phyloP scores from a whole-genome alignment of 2,113 vertebrate species.

The Saimiri boliviensis region DNA sequence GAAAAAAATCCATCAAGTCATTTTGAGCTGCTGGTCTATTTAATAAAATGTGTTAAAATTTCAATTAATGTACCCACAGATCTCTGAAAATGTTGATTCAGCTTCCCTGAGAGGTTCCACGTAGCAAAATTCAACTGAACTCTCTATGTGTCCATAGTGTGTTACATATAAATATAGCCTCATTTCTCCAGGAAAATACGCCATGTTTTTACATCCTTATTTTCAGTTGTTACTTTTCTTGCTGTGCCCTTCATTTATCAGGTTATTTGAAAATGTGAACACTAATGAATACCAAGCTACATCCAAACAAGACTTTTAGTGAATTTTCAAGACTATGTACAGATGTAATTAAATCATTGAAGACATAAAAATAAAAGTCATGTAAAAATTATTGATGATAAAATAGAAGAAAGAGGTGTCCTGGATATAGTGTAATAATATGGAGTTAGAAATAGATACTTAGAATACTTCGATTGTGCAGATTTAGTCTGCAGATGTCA shows the following conservation, averaged over 20 bases:
- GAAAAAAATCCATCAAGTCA: not conserved
- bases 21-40: not conserved
- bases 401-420: not conserved
- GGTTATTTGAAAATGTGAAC: not conserved
- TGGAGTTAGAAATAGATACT: not conserved
- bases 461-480: not conserved
- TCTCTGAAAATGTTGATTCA: not conserved
- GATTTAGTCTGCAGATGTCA: not conserved
- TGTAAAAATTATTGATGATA: not conserved
- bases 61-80: not conserved
- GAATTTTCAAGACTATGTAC: not conserved
- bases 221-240: not conserved
- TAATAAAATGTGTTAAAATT: not conserved
- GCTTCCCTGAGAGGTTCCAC: not conserved
- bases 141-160: accelerated
- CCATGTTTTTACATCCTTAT: not conserved
- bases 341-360: not conserved
- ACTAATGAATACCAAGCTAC: not conserved
- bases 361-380: not conserved
- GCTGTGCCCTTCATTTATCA: not conserved
- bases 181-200: not conserved
- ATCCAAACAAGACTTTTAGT: not conserved
- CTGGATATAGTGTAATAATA: not conserved
- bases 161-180: not conserved
- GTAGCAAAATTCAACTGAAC: not conserved